These are phyloP conservation scores for Lepidocyrtinus sp. DNA, from an alignment of 2,888 invertebrate species.

Conservation along the genomic window DNA sequence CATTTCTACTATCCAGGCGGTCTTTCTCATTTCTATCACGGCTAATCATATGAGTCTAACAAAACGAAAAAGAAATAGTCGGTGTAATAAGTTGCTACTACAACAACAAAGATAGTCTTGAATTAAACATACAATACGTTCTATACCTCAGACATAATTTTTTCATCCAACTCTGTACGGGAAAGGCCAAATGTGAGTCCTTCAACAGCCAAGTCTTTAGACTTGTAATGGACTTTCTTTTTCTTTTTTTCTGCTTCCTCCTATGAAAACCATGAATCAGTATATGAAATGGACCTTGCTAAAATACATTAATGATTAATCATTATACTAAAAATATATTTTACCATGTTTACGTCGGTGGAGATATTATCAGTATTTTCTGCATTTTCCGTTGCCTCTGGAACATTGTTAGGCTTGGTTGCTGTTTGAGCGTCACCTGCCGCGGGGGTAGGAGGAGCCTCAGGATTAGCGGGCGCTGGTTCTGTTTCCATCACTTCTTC, in stretches of 20 bases:
- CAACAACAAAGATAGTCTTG: not conserved
- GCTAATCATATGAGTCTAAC: slow-evolving; percentile 84
- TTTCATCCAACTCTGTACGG: slow-evolving; percentile 81
- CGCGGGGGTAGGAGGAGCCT: slow-evolving; percentile 69
- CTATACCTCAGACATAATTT: slow-evolving; percentile 84
- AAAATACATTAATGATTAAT: not conserved
- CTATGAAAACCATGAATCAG: not conserved
- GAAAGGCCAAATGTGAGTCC: slow-evolving; percentile 82
- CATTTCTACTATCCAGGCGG: slow-evolving; percentile 95
- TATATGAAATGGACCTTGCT: not conserved
- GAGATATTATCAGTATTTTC: slow-evolving; percentile 72
- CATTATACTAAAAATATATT: not conserved
- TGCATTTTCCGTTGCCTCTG: slow-evolving; percentile 72
- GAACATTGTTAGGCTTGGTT: slow-evolving; percentile 73
- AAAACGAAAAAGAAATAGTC: slow-evolving; percentile 34
- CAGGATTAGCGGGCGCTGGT: slow-evolving; percentile 69
- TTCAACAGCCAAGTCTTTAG: slow-evolving; percentile 88
- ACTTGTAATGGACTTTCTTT: slow-evolving; percentile 86
- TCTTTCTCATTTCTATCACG: slow-evolving; percentile 95
- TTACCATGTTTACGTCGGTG: slow-evolving; percentile 36
- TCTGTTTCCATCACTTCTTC: slow-evolving; percentile 70
- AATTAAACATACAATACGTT: not conserved
- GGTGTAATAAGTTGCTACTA: not conserved
- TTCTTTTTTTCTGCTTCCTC: slow-evolving; percentile 74
- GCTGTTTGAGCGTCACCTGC: too few relatives aligned